These are phyloP conservation scores for Asbolus verrucosus DNA, from an alignment of 1,140 invertebrate species.

Conservation along the genomic window DNA sequence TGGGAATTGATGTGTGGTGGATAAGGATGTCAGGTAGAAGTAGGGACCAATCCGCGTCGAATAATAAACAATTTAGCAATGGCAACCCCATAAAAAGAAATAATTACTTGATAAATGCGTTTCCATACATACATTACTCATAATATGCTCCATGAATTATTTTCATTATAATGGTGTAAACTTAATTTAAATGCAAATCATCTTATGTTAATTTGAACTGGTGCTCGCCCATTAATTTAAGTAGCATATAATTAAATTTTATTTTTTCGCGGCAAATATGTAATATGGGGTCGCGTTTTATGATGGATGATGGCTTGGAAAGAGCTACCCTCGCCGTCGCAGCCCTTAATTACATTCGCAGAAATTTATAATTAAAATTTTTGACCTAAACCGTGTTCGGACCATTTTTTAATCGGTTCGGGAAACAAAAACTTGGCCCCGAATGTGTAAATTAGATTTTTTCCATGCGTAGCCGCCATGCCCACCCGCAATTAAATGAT, in stretches of 20 bases:
- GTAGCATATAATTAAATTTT: conserved; percentile 66
- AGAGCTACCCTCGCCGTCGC: conserved; percentile 25
- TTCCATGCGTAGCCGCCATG: neutral
- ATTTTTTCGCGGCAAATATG: conserved; percentile 60
- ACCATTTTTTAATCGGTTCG: conserved; percentile 30
- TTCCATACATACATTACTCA: conserved; percentile 58
- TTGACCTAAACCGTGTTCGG: conserved; percentile 31
- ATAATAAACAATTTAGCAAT: conserved; percentile 26
- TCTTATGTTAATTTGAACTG: conserved; percentile 65
- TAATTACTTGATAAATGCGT: conserved; percentile 54
- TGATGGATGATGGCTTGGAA: conserved; percentile 48
- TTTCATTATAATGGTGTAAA: conserved; percentile 65
- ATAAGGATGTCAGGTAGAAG: neutral
- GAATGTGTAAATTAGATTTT: conserved; percentile 35
- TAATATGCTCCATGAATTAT: conserved; percentile 61
- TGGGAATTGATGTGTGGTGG: neutral
- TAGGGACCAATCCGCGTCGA: neutral
- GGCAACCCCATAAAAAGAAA: conserved; percentile 29
- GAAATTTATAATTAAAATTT: conserved; percentile 48
- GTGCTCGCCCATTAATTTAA: conserved; percentile 65
- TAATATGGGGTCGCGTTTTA: conserved; percentile 52
- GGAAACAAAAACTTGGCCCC: conserved; percentile 17
- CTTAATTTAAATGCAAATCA: conserved; percentile 66
- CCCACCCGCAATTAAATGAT: conserved; percentile 7
- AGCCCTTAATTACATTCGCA: conserved; percentile 47